Evolutionary conservation across 1,140 invertebrate genomes (phyloP).

Genomic region (Bombus superbus): DNA sequence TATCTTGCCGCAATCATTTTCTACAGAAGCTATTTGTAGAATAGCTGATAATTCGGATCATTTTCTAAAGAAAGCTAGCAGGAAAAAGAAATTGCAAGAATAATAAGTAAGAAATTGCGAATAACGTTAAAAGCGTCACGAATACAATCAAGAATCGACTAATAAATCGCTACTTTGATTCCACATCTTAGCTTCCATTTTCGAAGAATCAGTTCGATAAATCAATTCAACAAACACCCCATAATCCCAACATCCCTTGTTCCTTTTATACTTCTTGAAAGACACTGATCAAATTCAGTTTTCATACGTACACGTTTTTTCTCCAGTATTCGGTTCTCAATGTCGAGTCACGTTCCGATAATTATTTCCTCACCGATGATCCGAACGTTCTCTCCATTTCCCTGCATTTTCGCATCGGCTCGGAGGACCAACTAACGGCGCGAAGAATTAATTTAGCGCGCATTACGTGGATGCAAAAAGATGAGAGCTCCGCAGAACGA

Average conservation of each 20-base stretch:
- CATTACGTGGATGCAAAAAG: conserved; percentile 46
- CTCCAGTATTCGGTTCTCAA: background rate
- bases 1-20: background rate
- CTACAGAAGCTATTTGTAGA: no score
- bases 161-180: no score
- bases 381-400: background rate
- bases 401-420: conserved; percentile 32
- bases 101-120: background rate
- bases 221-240: background rate
- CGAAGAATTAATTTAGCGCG: conserved; percentile 60
- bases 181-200: background rate
- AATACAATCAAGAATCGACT: no score
- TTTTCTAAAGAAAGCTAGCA: no score
- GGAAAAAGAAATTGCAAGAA: background rate
- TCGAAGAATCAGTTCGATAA: background rate
- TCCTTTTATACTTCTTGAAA: background rate
- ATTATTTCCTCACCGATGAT: conserved; percentile 18
- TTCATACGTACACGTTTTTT: background rate
- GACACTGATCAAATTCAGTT: background rate
- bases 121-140: background rate
- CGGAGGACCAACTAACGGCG: background rate
- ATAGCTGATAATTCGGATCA: no score
- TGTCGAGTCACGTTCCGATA: conserved; percentile 1
- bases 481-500: background rate
- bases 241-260: no score